Conservation (phyloP, 2,113 vertebrate genomes). For the Heteronetta atricapilla region DNA sequence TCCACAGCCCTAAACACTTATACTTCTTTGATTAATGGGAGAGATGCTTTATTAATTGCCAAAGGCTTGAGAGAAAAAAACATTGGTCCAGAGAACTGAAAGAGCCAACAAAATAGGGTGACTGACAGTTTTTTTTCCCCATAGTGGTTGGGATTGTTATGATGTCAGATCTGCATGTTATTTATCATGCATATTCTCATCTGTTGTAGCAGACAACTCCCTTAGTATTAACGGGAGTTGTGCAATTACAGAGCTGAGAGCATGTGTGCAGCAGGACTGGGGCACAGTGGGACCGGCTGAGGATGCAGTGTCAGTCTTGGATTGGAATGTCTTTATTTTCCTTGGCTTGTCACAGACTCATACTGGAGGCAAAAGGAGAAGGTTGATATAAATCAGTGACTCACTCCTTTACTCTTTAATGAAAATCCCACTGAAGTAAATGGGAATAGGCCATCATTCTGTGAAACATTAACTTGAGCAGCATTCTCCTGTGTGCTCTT, state of each 20-base stretch:
- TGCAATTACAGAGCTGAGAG: slow-evolving; percentile 41
- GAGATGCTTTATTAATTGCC: not conserved
- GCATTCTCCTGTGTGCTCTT: slow-evolving; percentile 27
- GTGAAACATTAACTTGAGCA: slow-evolving; percentile 37
- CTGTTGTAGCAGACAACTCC: slow-evolving; percentile 13
- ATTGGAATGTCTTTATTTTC: slow-evolving; percentile 78
- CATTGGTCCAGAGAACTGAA: slow-evolving; percentile 14
- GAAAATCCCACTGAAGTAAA: slow-evolving; percentile 48
- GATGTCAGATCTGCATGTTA: slow-evolving; percentile 24
- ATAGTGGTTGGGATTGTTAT: slow-evolving; percentile 7
- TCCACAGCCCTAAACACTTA: not conserved
- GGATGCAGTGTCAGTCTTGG: slow-evolving; percentile 64
- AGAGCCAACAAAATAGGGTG: slow-evolving; percentile 31
- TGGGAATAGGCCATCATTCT: slow-evolving; percentile 54
- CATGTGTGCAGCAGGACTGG: slow-evolving; percentile 51
- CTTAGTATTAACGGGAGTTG: slow-evolving; percentile 10
- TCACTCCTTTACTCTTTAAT: slow-evolving; percentile 25
- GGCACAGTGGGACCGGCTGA: slow-evolving; percentile 36
- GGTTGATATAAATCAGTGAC: slow-evolving; percentile 73
- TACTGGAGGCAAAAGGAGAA: slow-evolving; percentile 66
- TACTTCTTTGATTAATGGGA: slow-evolving; percentile 13
- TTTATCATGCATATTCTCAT: slow-evolving; percentile 17
- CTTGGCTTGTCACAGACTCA: slow-evolving; percentile 62
- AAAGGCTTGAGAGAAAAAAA: slow-evolving; percentile 8
- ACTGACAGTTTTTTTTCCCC: slow-evolving; percentile 49